Base-by-base conservation (phyloP, 2,113 vertebrate genomes). In the Hystrix brachyura region DNA sequence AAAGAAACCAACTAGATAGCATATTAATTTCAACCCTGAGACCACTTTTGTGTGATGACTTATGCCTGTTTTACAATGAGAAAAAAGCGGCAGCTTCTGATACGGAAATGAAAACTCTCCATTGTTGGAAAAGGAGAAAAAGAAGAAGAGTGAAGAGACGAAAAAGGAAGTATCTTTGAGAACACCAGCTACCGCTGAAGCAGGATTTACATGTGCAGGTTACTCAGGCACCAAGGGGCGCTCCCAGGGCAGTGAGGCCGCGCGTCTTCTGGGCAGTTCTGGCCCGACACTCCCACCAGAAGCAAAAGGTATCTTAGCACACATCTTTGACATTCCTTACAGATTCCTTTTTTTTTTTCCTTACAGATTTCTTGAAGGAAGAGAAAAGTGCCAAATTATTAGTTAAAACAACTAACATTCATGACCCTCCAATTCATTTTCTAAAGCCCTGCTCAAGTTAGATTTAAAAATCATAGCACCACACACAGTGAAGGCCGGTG, bases 231-330 rank as follows among this genome's bases (percentile, higher is more conserved):
- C 13, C 65, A 48, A 48, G 25, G 46, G 21, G 25, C 17, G 9
- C 25, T 51, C 27, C 13, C 1, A 29, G 6, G 17, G 25, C 46
- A 51, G 46, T 51, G 27, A 32, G 48, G n/a, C 17, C 32, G 76
- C 55, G 19, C 72, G 69, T 91, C 59, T 91, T 96, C 82, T 71
- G 60, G 32, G 94, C 34, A 90, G 29, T 95, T 95, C 43, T 89
- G 27, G 32, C 15, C 12, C 29, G 59, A 32, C 55, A 88, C 55
- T 90, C 59, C 46, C 71, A 65, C 34, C 38, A 78, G 78, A 87
- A 97, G 91, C 79, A 81, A 74, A 91, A 74, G 43, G 29, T 23
- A 18, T 48, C 38, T 64, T 74, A 88, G 46, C 48, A 88, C 21
- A 90, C 23, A 48, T 29, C 67, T 83, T 53, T 48, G 43, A 60